These are phyloP conservation scores for Rugalucina vietnamica DNA, from an alignment of 2,888 invertebrate species.

Conservation along the genomic window DNA sequence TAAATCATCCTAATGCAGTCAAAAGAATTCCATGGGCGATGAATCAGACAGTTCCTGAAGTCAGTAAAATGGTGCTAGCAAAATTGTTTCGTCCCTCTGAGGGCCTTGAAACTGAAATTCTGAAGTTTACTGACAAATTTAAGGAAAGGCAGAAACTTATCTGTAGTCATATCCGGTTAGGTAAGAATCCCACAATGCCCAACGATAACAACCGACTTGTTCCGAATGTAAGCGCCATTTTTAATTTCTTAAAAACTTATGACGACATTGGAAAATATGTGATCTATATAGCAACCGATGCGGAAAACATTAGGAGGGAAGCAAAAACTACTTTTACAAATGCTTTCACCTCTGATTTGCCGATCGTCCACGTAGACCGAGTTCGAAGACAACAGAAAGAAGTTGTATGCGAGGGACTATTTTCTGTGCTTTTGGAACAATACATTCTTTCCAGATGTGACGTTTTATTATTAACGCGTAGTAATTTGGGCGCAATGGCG, in stretches of 20 bases:
- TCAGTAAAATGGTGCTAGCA: constrained; percentile 6
- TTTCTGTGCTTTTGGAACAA: constrained; percentile 35
- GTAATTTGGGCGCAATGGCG: constrained; percentile 44
- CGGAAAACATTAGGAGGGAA: constrained; percentile 14
- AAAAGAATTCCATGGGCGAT: constrained; percentile 21
- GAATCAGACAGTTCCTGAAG: constrained; percentile 9
- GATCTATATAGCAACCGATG: constrained; percentile 47
- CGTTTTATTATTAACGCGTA: constrained; percentile 37
- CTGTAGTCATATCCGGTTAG: constrained; percentile 48
- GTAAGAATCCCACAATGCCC: constrained; percentile 43
- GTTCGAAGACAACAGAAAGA: neutral
- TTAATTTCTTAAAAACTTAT: constrained; percentile 19
- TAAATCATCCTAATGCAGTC: neutral
- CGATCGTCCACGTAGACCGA: constrained; percentile 44
- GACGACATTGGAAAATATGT: neutral
- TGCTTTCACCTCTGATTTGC: neutral
- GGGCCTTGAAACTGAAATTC: neutral
- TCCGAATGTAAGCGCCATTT: constrained; percentile 26
- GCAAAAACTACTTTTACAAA: neutral
- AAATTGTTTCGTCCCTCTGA: constrained; percentile 24
- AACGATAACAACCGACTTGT: constrained; percentile 6
- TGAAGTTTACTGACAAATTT: neutral
- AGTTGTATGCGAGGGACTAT: constrained; percentile 28
- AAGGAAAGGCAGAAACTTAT: neutral
- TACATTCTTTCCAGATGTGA: constrained; percentile 40